Percentiles rank a stretch among this genome's conserved stretches.
Conservation (phyloP, 2,113 vertebrate genomes). For the Toxotes chatareus region DNA sequence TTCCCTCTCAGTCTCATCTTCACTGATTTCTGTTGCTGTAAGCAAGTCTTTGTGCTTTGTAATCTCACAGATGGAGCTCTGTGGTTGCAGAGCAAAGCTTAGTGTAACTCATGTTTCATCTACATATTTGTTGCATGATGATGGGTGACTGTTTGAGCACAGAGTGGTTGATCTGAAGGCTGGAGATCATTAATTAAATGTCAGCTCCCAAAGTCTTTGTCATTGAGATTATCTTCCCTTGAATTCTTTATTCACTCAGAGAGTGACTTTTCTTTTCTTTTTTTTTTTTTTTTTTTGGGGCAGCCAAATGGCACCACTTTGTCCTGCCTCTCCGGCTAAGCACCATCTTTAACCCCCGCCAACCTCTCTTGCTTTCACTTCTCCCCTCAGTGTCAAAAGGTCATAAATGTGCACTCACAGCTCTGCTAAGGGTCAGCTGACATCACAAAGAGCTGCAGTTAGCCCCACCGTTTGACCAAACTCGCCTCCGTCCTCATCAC, state of each 20-base stretch:
- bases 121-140: constrained; percentile 28
- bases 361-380: constrained; percentile 35
- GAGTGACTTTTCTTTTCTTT: not conserved
- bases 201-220: not conserved
- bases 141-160: constrained; percentile 17
- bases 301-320: constrained; percentile 42
- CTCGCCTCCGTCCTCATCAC: not conserved
- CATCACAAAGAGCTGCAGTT: constrained; percentile 67
- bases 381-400: constrained; percentile 45
- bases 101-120: constrained; percentile 26
- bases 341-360: constrained; percentile 26
- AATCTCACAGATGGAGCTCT: constrained; percentile 39
- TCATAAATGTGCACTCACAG: constrained; percentile 63
- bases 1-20: not conserved
- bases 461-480: constrained; percentile 26
- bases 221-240: not conserved
- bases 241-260: constrained; percentile 11
- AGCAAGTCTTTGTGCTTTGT: constrained; percentile 45
- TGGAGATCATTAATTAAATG: constrained; percentile 9
- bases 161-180: constrained; percentile 7
- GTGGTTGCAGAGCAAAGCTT: constrained; percentile 33
- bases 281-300: not conserved
- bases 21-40: constrained; percentile 38
- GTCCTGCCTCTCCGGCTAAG: constrained; percentile 2
- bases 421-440: constrained; percentile 39